Conservation (phyloP, 1,140 invertebrate genomes). For the Hetaerina americana region DNA sequence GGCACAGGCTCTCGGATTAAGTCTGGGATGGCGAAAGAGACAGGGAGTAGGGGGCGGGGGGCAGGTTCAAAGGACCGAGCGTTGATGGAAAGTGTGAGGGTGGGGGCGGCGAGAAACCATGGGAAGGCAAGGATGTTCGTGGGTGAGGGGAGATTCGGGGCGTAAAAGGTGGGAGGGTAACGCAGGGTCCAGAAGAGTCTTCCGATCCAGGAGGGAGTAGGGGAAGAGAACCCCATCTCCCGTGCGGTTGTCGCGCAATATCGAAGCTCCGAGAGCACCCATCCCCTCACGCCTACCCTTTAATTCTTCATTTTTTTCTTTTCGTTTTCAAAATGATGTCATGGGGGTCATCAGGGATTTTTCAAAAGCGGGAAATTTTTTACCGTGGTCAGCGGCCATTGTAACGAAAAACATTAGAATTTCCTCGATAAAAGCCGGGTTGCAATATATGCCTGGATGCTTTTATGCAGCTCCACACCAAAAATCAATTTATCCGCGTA, state of each 20-base stretch:
- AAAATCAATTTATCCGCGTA: too few species aligned
- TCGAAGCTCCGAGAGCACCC: background rate
- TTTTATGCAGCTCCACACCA: too few species aligned
- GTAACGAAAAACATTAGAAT: background rate
- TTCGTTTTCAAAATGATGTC: background rate
- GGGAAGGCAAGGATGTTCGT: too few species aligned
- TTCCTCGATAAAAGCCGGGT: background rate
- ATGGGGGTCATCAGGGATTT: background rate
- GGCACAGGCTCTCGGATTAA: background rate
- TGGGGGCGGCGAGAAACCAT: too few species aligned
- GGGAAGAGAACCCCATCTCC: background rate
- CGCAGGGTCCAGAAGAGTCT: too few species aligned
- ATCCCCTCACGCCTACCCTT: background rate
- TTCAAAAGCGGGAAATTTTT: background rate
- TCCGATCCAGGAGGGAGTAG: too few species aligned
- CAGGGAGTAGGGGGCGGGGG: background rate
- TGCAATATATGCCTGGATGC: too few species aligned
- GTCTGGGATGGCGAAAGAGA: background rate
- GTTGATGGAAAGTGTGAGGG: too few species aligned
- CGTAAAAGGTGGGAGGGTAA: too few species aligned
- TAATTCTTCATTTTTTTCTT: background rate
- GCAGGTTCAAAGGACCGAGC: background rate
- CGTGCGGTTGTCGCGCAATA: background rate
- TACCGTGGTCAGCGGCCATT: background rate
- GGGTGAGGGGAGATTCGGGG: too few species aligned